These are phyloP conservation scores for Pseudomyrmex sp. DNA, from an alignment of 1,140 invertebrate species.

Conservation along the genomic window DNA sequence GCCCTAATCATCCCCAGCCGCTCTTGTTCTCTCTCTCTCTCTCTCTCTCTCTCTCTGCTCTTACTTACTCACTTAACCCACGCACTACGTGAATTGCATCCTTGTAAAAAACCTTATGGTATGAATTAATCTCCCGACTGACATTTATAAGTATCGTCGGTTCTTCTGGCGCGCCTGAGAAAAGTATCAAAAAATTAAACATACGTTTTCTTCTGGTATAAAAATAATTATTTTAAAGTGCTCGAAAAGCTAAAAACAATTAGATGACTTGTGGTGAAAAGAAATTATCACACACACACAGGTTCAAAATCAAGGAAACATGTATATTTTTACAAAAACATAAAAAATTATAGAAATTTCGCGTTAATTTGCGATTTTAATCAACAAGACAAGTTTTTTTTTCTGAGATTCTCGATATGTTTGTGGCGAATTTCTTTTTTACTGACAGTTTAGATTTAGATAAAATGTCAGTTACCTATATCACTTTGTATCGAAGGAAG, in stretches of 20 bases:
- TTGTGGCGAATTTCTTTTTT: not conserved
- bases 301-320: no score
- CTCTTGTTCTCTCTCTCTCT: slow-evolving; percentile 3
- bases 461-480: not conserved
- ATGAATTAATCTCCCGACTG: slow-evolving; percentile 37
- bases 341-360: no score
- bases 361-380: no score
- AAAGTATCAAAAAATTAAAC: not conserved
- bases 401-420: no score
- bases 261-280: no score
- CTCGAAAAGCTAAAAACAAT: no score
- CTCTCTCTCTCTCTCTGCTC: slow-evolving; percentile 12
- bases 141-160: slow-evolving; percentile 4
- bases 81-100: slow-evolving; percentile 47
- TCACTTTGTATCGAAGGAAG: not conserved
- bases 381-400: no score
- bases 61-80: slow-evolving; percentile 64
- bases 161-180: not conserved
- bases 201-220: no score
- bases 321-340: no score
- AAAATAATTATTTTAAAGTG: no score
- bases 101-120: slow-evolving; percentile 20
- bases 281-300: not conserved
- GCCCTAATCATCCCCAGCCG: slow-evolving; percentile 71
- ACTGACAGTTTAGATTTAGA: not conserved